Evolutionary conservation across 2,113 vertebrate genomes (phyloP), one percentile per base, ranked within the genome.

Genomic region (Dissostichus mawsoni): DNA sequence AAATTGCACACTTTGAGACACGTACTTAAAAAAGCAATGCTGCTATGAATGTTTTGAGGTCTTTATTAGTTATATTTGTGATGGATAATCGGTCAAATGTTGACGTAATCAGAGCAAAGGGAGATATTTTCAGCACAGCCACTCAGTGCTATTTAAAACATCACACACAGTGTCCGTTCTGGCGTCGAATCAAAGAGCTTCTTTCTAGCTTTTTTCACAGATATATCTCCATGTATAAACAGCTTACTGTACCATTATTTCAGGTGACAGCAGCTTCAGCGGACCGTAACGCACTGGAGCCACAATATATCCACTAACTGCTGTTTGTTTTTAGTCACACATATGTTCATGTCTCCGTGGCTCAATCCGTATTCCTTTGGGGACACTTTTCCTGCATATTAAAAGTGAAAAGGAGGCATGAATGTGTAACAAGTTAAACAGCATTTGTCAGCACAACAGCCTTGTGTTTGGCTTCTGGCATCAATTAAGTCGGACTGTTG

Each of bases 91-190:
- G 9, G 50, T 25, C 71, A 72, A n/a, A 36, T 45, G 45, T 50
- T 74, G 59, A 80, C 64, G 56, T 13, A 29, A 11, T 57, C 69
- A 72, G n/a, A 74, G 68, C 47, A 14, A n/a, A 18, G 3, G 14
- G 18, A 53, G 74, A 45, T 84, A 80, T 73, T 76, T 84, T 52
- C 2, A 11, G 64, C 18, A 1, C 76, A 50, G 76, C 55, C 14
- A 2, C 14, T 1, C 8, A 1, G 12, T 11, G 7, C 71, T 80
- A 78, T 87, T 87, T 80, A 61, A 78, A 84, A 56, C 71, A 61
- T 59, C 44, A 70, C 29, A 41, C 23, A 25, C n/a, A 1, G n/a
- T 55, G 45, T 76, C 13, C 17, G 36, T 69, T 65, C 7, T 47
- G 13, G 18, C 77, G 76, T 71, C 51, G 56, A 18, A 62, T 80